Percentiles rank a stretch among this genome's conserved stretches.
Conservation (phyloP, 1,140 invertebrate genomes). For the Thaumetopoea pityocampa region DNA sequence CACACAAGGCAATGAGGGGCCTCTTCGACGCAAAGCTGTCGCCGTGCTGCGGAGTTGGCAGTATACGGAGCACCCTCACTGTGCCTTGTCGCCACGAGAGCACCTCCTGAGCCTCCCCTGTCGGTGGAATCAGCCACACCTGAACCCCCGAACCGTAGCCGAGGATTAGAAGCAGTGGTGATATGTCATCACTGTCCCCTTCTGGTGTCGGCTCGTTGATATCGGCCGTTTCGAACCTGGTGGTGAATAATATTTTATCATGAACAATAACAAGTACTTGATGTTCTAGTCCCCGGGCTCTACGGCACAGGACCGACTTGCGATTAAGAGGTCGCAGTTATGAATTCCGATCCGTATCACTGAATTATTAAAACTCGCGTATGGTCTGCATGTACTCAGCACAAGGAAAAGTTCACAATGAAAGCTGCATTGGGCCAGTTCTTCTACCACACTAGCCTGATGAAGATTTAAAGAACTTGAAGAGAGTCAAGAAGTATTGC, state of each 20-base stretch:
- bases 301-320: too few species aligned
- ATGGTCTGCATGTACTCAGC: too few species aligned
- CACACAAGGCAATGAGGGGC: constrained; percentile 92
- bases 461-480: too few species aligned
- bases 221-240: constrained; percentile 87
- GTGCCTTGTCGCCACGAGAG: constrained; percentile 92
- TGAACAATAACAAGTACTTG: background rate
- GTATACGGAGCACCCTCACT: constrained; percentile 87
- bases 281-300: background rate
- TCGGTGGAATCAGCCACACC: constrained; percentile 86
- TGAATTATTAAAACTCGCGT: too few species aligned
- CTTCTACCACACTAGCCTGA: too few species aligned
- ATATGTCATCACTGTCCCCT: constrained; percentile 83
- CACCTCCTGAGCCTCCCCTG: constrained; percentile 93
- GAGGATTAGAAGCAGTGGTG: constrained; percentile 89
- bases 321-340: too few species aligned
- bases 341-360: too few species aligned
- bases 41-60: constrained; percentile 85
- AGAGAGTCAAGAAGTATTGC: too few species aligned
- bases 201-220: constrained; percentile 85
- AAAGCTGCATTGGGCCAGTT: too few species aligned
- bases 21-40: constrained; percentile 86
- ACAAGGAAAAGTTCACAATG: too few species aligned
- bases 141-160: constrained; percentile 68
- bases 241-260: background rate